A percentile compares a stretch with the other conserved stretches of the same genome.
These are phyloP conservation scores for Scaptomyza caliginosa DNA, from an alignment of 2,888 invertebrate genomes.

Conservation along the genomic window DNA sequence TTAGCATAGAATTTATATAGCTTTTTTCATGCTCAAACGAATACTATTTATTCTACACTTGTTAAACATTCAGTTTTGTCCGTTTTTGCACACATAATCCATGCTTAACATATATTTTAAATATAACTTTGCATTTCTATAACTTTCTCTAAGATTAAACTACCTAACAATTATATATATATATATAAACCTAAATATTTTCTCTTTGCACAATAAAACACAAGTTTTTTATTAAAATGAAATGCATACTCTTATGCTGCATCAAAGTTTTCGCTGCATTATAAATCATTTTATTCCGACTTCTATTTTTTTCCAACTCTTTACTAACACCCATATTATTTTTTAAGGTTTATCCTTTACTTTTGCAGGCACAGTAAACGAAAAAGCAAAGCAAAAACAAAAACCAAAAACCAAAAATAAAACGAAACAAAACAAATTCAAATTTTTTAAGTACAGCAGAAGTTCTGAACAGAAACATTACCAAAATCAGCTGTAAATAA, in stretches of 20 bases:
- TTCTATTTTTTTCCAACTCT: slow-evolving; percentile 84
- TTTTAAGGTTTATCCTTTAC: slow-evolving; percentile 85
- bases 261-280: slow-evolving; percentile 59
- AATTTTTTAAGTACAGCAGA: slow-evolving; percentile 69
- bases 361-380: slow-evolving; percentile 85
- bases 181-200: too few relatives aligned
- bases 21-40: neutral
- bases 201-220: neutral
- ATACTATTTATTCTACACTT: too few relatives aligned
- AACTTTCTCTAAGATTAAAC: slow-evolving; percentile 1
- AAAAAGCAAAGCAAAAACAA: slow-evolving; percentile 49
- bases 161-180: neutral
- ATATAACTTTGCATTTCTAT: slow-evolving; percentile 6
- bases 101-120: neutral
- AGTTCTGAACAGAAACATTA: slow-evolving; percentile 67
- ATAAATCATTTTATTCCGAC: slow-evolving; percentile 76
- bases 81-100: slow-evolving; percentile 4
- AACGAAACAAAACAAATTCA: slow-evolving; percentile 38
- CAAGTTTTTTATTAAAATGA: neutral
- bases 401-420: neutral
- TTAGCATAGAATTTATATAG: too few relatives aligned
- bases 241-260: slow-evolving; percentile 13
- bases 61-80: neutral
- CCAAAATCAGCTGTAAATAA: slow-evolving; percentile 76
- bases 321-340: slow-evolving; percentile 85